Percentiles rank a stretch among this genome's conserved stretches.
These are phyloP conservation scores for Limnephilus rhombicus DNA, from an alignment of 2,888 invertebrate species.

Conservation along the genomic window DNA sequence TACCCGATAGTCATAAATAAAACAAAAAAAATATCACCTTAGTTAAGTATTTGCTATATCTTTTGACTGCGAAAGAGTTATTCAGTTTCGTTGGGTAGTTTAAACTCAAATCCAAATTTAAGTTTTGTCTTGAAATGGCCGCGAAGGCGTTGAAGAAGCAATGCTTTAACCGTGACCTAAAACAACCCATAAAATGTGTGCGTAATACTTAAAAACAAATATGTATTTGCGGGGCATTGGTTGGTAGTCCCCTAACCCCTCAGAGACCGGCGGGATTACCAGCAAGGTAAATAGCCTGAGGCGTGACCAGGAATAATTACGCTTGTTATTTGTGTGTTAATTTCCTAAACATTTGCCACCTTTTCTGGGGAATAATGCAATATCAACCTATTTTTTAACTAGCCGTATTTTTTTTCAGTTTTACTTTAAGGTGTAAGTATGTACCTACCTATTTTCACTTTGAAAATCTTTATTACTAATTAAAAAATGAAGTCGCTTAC, in stretches of 20 bases:
- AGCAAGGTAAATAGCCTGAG: neutral
- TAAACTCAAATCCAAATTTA: no score
- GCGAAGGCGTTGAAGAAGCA: neutral
- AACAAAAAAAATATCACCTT: no score
- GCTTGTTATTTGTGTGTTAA: slow-evolving; percentile 50
- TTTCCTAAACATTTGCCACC: slow-evolving; percentile 22
- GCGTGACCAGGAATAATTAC: slow-evolving; percentile 52
- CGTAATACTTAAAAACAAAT: neutral
- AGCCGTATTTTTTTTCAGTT: neutral
- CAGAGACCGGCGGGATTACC: neutral
- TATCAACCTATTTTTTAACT: neutral
- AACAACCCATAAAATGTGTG: neutral
- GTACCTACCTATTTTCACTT: no score
- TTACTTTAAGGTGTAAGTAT: no score
- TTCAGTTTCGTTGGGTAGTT: no score
- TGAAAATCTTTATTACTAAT: no score
- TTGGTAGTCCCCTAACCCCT: neutral
- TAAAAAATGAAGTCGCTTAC: no score
- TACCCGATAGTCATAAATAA: no score
- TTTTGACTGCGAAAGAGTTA: no score
- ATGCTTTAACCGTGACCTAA: neutral
- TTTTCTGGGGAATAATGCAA: neutral
- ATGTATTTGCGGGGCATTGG: neutral
- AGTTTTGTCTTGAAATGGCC: no score
- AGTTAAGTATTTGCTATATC: no score